Percentiles rank a stretch among this genome's conserved stretches.
phyloP scores from a whole-genome alignment of 2,797 vertebrate species.

The Sebastes cheni region DNA sequence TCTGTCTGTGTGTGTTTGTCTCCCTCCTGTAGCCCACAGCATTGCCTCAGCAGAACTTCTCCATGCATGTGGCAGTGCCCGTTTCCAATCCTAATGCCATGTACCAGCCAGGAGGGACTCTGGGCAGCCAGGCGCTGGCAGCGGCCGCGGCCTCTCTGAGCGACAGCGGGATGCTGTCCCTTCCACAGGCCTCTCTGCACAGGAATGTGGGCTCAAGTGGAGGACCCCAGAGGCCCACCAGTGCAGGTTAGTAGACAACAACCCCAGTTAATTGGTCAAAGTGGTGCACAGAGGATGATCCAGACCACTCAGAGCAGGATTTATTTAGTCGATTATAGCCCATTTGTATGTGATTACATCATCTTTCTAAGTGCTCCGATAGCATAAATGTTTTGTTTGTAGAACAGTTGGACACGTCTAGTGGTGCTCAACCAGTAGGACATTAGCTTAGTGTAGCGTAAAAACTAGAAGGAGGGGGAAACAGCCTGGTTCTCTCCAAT shows the following conservation, averaged over 20 bases:
- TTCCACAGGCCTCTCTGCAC: slow-evolving; percentile 90
- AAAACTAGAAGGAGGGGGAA: background rate
- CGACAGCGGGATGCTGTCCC: slow-evolving; percentile 95
- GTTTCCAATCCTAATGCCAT: slow-evolving; percentile 94
- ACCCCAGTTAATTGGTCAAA: background rate
- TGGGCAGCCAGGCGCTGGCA: slow-evolving; percentile 90
- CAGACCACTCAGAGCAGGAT: background rate
- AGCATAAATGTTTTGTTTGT: background rate
- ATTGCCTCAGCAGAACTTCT: slow-evolving; percentile 96
- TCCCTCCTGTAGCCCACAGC: slow-evolving; percentile 86
- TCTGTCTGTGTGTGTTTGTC: slow-evolving; percentile 63
- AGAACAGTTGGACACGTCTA: background rate
- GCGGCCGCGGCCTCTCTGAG: slow-evolving; percentile 89
- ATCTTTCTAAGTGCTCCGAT: background rate
- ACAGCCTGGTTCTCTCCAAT: background rate
- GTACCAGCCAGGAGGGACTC: slow-evolving; percentile 92
- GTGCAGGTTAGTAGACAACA: slow-evolving; percentile 85
- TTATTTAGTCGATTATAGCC: background rate
- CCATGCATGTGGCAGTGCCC: slow-evolving; percentile 98
- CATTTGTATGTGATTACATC: background rate
- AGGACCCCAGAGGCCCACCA: slow-evolving; percentile 92
- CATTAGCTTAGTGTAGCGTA: background rate
- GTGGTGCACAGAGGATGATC: background rate
- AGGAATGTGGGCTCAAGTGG: slow-evolving; percentile 91
- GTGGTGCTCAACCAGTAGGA: background rate